Percentiles rank a stretch among this genome's conserved stretches.
phyloP scores from a whole-genome alignment of 2,888 invertebrate species.

The Ormyrus pomaceus region DNA sequence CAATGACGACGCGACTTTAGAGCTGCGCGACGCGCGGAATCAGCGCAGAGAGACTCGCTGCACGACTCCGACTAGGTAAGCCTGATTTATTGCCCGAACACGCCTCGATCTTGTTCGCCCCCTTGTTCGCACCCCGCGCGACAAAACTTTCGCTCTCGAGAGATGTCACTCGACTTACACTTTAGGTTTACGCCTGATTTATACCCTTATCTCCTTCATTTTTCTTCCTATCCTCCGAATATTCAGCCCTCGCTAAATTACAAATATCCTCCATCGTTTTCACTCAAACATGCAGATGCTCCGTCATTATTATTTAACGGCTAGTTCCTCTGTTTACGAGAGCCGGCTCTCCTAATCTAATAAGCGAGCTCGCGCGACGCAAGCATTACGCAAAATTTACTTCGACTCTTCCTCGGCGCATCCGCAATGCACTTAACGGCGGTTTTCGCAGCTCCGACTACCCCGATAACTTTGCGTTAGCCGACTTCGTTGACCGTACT shows the following conservation, averaged over 20 bases:
- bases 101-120: conserved; percentile 57
- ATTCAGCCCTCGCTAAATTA: too few species aligned
- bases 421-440: conserved; percentile 63
- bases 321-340: too few species aligned
- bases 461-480: conserved; percentile 63
- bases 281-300: too few species aligned
- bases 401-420: conserved; percentile 55
- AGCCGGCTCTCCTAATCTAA: conserved; percentile 58
- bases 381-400: conserved; percentile 61
- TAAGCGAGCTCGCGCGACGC: conserved; percentile 52
- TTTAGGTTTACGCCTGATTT: conserved; percentile 35
- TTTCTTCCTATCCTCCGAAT: not conserved
- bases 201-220: conserved; percentile 9
- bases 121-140: conserved; percentile 42
- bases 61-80: conserved; percentile 34
- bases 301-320: too few species aligned
- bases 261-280: too few species aligned
- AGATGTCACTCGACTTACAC: conserved; percentile 11
- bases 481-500: conserved; percentile 48
- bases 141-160: conserved; percentile 33
- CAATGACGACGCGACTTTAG: conserved; percentile 44
- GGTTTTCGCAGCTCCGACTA: conserved; percentile 61
- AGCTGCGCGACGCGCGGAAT: conserved; percentile 29
- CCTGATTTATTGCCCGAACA: conserved; percentile 56
- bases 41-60: conserved; percentile 1